Conservation (phyloP, 2,113 vertebrate species). For the Corynorhinus townsendii region DNA sequence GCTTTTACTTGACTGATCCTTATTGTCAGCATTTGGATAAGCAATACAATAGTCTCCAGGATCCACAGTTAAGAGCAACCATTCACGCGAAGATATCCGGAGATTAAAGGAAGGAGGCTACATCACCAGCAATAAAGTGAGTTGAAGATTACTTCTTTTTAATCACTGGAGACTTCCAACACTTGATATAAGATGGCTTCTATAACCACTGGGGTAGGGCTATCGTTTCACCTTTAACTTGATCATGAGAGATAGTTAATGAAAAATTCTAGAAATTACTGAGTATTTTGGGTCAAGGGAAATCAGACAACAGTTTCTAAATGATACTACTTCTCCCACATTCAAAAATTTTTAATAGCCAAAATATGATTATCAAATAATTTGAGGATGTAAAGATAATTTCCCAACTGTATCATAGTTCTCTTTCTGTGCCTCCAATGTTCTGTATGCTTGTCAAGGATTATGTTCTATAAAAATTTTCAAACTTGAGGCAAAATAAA, state of each 20-base stretch:
- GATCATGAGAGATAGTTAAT: background rate
- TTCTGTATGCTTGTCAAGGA: background rate
- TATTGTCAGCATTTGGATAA: conserved; percentile 72
- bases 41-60: conserved; percentile 74
- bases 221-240: background rate
- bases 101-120: conserved; percentile 70
- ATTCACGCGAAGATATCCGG: conserved; percentile 72
- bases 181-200: background rate
- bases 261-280: background rate
- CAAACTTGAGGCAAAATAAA: background rate
- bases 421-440: background rate
- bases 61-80: conserved; percentile 71
- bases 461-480: background rate
- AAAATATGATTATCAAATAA: background rate
- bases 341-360: background rate
- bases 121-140: conserved; percentile 74
- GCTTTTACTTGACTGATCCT: conserved; percentile 75
- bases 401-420: background rate
- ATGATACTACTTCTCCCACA: background rate
- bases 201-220: background rate
- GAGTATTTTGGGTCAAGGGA: background rate
- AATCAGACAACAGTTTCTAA: background rate
- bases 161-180: background rate
- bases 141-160: background rate
- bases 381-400: background rate